Conservation (phyloP, 1,140 invertebrate species). For the Probaryconus sp. region DNA sequence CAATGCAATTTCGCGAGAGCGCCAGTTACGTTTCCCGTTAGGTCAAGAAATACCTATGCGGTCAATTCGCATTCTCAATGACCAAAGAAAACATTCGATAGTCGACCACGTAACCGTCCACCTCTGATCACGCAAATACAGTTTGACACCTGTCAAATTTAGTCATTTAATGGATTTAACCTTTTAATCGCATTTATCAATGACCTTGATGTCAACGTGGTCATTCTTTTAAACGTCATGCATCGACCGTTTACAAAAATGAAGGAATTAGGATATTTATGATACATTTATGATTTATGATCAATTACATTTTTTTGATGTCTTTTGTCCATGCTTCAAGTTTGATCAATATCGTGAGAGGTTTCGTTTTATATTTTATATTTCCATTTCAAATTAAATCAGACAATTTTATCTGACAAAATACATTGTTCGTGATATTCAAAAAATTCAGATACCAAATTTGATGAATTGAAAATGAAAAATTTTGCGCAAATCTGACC, state of each 20-base stretch:
- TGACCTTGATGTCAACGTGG: slow-evolving; percentile 42
- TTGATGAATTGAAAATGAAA: too few species aligned
- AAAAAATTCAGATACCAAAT: too few species aligned
- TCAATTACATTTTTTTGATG: too few species aligned
- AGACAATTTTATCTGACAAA: too few species aligned
- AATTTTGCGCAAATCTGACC: too few species aligned
- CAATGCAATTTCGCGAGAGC: slow-evolving; percentile 46
- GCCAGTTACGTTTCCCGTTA: slow-evolving; percentile 38
- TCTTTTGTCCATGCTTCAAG: too few species aligned
- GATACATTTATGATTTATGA: too few species aligned
- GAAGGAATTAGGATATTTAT: too few species aligned
- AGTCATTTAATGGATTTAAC: slow-evolving; percentile 43
- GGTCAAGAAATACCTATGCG: slow-evolving; percentile 23
- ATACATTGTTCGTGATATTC: too few species aligned
- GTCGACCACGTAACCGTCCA: slow-evolving; percentile 11
- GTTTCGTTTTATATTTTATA: too few species aligned
- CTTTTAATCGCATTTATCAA: slow-evolving; percentile 55
- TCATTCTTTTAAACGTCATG: slow-evolving; percentile 33
- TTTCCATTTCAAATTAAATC: too few species aligned
- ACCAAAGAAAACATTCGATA: not conserved
- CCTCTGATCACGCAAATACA: slow-evolving; percentile 23
- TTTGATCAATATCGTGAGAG: too few species aligned
- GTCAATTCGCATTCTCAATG: slow-evolving; percentile 2
- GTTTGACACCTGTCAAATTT: slow-evolving; percentile 53
- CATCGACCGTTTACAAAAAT: slow-evolving; percentile 11